Percentiles rank a stretch among this genome's conserved stretches.
These are phyloP conservation scores for Kobus ellipsiprymnus DNA, from an alignment of 2,113 vertebrate genomes.

Conservation along the genomic window DNA sequence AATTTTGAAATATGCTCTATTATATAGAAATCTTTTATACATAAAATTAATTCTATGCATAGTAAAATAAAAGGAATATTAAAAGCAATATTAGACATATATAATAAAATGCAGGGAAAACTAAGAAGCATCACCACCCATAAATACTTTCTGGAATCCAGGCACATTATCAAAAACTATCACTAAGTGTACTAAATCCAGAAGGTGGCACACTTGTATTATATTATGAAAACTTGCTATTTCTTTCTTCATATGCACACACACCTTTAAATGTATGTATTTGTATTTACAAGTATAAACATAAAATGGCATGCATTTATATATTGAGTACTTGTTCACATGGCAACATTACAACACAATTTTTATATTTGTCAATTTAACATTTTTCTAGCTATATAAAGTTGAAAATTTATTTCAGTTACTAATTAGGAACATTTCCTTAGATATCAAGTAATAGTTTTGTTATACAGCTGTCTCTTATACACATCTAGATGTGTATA, in stretches of 20 bases:
- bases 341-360: background rate
- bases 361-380: background rate
- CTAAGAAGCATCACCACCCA: constrained; percentile 47
- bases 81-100: constrained; percentile 49
- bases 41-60: background rate
- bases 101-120: constrained; percentile 53
- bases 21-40: background rate
- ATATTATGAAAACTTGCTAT: background rate
- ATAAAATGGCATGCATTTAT: background rate
- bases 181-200: constrained; percentile 59
- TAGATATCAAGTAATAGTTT: background rate
- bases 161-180: background rate
- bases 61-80: constrained; percentile 36
- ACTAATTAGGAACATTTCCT: background rate
- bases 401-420: constrained; percentile 1
- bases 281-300: background rate
- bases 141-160: constrained; percentile 39
- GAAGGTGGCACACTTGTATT: constrained; percentile 80
- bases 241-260: background rate
- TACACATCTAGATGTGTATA: no score
- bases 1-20: background rate
- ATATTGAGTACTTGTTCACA: background rate
- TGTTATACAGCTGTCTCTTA: no score
- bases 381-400: background rate
- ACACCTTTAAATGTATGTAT: background rate